Evolutionary conservation across 2,113 vertebrate genomes (phyloP), one percentile per base, ranked within the genome.

Genomic region (Myotis yumanensis): DNA sequence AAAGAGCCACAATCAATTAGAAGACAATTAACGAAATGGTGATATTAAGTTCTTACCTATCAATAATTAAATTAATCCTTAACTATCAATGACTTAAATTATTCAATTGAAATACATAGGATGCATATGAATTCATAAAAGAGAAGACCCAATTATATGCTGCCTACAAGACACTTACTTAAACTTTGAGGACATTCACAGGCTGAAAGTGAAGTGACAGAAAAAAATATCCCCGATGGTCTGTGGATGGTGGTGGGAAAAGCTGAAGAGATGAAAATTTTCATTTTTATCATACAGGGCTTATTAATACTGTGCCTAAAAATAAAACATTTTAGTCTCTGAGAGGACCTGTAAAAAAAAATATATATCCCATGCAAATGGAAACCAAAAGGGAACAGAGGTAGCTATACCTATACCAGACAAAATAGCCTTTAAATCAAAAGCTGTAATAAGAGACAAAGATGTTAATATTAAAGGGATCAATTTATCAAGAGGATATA

Each of bases 311-410:
- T 72, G 52, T 35, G 51, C 12, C 43, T 59, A 57, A 88, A 86
- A 95, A 81, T 2, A 88, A 94, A 81, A 72, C 20, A 54, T 79
- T 84, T 84, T 68, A 81, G 59, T 72, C 72, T 54, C 76, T 87
- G 64, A 87, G 77, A 93, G 40, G 37, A 83, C 32, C 40, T 75
- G 81, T 37, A 92, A 88, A 85, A 37, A 37, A 37, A 37, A 37
- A 37, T n/a, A 62, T 11, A n/a, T 30, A 22, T 46, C 35, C 30
- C 32, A 48, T 18, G 86, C 20, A 76, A 75, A 48, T 73, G 23
- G 54, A 88, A 88, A 87, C 11, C 18, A 23, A 43, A 73, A 43
- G 18, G 57, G 11, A 75, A 16, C 14, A 76, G 54, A 28, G 22
- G 23, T 48, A 76, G 22, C 40, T 62, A 48, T 64, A 76, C 32